These are phyloP conservation scores for Cyanoderma ruficeps DNA, from an alignment of 2,113 vertebrate genomes.

Conservation along the genomic window DNA sequence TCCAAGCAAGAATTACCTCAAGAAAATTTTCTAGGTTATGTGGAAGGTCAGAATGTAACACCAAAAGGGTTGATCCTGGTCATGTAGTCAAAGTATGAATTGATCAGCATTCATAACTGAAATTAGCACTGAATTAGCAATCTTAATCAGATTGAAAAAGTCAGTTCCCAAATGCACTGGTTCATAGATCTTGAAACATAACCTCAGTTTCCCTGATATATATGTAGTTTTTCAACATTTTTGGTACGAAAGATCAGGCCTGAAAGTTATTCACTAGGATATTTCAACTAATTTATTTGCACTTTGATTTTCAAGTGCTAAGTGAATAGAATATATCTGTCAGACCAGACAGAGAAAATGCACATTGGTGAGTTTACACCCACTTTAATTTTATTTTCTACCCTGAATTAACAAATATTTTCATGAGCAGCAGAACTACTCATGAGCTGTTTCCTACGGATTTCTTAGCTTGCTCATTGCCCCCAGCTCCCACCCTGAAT, in stretches of 20 bases:
- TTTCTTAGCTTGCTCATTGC: not conserved
- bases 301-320: not conserved
- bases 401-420: not conserved
- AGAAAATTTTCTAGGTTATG: not conserved
- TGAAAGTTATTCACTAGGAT: not conserved
- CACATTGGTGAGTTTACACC: accelerated
- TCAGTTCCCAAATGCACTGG: not conserved
- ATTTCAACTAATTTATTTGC: not conserved
- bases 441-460: not conserved
- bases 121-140: not conserved
- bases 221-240: not conserved
- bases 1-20: not conserved
- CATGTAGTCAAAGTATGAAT: not conserved
- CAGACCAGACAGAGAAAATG: accelerated
- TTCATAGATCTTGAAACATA: not conserved
- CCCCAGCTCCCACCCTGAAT: not conserved
- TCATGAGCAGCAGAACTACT: not conserved
- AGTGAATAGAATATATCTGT: not conserved
- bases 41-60: not conserved
- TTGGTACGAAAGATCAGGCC: not conserved
- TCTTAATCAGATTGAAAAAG: not conserved
- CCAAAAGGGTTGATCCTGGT: not conserved
- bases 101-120: not conserved
- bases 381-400: not conserved
- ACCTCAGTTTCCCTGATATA: not conserved